These are phyloP conservation scores for Graptemys geographica DNA, from an alignment of 2,797 vertebrate species.

Conservation along the genomic window DNA sequence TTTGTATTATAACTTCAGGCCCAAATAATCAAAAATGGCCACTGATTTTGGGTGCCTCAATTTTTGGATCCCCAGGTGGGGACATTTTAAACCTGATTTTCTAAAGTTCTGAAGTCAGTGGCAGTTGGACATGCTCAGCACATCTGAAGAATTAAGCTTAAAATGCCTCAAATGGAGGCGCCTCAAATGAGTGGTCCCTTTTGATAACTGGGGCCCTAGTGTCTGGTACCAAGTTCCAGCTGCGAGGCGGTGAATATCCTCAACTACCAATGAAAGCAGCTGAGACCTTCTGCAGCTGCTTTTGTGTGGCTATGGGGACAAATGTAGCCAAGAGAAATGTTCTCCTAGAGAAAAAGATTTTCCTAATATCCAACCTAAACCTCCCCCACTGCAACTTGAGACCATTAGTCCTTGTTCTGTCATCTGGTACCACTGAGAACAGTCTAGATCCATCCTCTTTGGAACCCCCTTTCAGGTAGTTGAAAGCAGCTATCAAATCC, in stretches of 20 bases:
- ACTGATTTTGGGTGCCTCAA: background rate
- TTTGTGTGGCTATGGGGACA: background rate
- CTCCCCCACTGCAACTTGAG: no score
- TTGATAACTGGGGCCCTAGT: conserved; percentile 8
- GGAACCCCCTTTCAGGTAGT: no score
- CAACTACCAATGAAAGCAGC: background rate
- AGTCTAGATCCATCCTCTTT: no score
- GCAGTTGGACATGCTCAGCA: background rate
- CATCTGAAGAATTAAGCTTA: background rate
- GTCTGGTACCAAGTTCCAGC: background rate
- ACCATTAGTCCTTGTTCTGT: no score
- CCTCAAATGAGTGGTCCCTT: conserved; percentile 16
- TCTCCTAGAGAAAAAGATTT: no score
- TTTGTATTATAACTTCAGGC: background rate
- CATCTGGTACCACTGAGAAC: no score
- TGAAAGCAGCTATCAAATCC: no score
- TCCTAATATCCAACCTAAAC: no score
- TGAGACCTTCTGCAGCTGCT: background rate
- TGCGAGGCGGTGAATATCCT: accelerated
- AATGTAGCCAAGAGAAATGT: conserved; percentile 7
- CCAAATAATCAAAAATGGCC: background rate
- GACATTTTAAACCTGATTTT: conserved; percentile 8
- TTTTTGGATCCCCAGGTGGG: background rate
- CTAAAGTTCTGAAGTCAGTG: background rate
- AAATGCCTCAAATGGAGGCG: conserved; percentile 32